Evolutionary conservation across 2,888 invertebrate species (phyloP).

Genomic region (Leptopterna dolabrata): DNA sequence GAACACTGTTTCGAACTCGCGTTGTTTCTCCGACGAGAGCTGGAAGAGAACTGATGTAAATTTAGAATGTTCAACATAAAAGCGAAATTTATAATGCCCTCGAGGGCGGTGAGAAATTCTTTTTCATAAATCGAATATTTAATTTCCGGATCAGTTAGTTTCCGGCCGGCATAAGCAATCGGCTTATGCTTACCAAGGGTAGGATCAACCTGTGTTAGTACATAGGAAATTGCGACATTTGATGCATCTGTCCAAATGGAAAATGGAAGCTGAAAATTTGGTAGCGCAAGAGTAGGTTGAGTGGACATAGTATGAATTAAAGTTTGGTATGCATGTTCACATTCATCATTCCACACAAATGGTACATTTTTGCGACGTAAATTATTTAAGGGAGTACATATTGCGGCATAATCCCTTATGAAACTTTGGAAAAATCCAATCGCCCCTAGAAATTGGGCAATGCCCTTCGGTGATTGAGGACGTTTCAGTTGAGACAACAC

Average conservation of each 20-base stretch:
- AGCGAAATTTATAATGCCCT: neutral
- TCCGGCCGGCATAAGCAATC: neutral
- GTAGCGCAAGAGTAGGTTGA: neutral
- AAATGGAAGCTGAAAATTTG: neutral
- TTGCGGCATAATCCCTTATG: neutral
- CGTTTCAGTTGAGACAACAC: neutral
- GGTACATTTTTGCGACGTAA: neutral
- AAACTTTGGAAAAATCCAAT: neutral
- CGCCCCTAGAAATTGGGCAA: neutral
- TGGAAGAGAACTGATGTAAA: no score
- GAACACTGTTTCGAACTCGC: no score
- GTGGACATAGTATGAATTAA: neutral
- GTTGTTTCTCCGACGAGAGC: no score
- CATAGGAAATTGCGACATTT: neutral
- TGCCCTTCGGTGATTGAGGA: neutral
- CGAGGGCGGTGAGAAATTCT: neutral
- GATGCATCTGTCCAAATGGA: neutral
- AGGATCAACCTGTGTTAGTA: neutral
- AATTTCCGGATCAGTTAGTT: neutral
- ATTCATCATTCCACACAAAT: neutral
- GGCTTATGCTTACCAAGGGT: neutral
- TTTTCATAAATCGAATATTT: neutral
- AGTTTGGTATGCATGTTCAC: neutral
- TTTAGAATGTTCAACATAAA: neutral
- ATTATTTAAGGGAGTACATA: neutral